These are phyloP conservation scores for Parnassius smintheus DNA, from an alignment of 2,888 invertebrate genomes.

Conservation along the genomic window DNA sequence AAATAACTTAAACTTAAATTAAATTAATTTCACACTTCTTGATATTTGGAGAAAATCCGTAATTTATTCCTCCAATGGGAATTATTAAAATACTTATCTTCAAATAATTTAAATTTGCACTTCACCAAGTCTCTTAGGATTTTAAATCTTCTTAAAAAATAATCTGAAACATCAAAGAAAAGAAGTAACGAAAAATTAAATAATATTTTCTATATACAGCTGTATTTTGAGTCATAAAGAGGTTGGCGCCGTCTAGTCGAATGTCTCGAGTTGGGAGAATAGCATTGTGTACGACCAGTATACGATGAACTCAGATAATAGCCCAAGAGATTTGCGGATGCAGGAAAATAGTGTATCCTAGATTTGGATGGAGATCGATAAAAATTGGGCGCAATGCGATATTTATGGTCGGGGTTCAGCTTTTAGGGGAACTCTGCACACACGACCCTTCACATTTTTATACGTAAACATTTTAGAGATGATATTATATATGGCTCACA, in stretches of 20 bases:
- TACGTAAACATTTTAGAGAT: constrained; percentile 15
- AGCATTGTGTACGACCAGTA: constrained; percentile 27
- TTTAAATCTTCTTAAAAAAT: no score
- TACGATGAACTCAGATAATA: constrained; percentile 27
- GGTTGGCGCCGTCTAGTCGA: constrained; percentile 40
- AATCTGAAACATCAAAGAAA: no score
- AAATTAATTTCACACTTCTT: no score
- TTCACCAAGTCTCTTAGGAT: no score
- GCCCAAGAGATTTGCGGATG: constrained; percentile 5
- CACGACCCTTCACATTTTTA: constrained; percentile 13
- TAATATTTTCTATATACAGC: constrained; percentile 21
- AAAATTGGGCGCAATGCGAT: constrained; percentile 23
- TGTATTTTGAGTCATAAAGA: constrained; percentile 33
- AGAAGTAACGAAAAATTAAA: constrained; percentile 5
- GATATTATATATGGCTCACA: no score
- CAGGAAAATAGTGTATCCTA: constrained; percentile 7
- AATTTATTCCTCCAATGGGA: no score
- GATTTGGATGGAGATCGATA: constrained; percentile 18
- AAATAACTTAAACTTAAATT: no score
- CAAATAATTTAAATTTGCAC: no score
- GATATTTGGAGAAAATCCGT: no score
- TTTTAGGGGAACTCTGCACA: constrained; percentile 22
- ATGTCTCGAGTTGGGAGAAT: constrained; percentile 30
- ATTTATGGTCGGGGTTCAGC: constrained; percentile 25
- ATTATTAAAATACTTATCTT: no score